Evolutionary conservation across 2,888 invertebrate species (phyloP), one percentile per base, ranked within the genome.

Genomic region (Pandemis heparana): DNA sequence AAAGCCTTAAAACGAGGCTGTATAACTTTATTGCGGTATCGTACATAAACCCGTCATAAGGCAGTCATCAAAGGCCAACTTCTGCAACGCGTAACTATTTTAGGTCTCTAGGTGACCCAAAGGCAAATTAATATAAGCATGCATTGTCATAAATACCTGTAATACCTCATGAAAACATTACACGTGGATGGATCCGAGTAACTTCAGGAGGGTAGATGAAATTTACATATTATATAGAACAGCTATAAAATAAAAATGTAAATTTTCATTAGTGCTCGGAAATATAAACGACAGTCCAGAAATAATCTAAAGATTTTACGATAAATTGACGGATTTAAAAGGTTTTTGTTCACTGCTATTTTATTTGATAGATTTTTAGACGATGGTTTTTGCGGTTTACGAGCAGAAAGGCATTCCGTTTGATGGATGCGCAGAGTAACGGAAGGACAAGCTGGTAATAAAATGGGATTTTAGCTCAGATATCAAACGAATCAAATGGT

Each of bases 41-140:
- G 61, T 61, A 51, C 66, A 43, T 71, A 71, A 71, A 72, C 61
- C 51, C 41, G 71, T 61, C 61, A 61, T 72, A 67, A 72, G 39
- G 62, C 61, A 53, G 66, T 53, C 60, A 41, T 61, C 12, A 60
- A 66, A 59, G 38, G 32, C 39, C 46, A 18, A 14, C 43, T 51
- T 67, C 61, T 53, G 66, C 61, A 14, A 43, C 23, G 53, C 16
- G n/a, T 56, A 10, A 23, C 56, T 56, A 56, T 56, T 56, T 56
- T 56, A 56, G 56, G n/a, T 10, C 56, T 8, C 16, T 53, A 16
- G 8, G 16, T 16, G 5, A 12, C 23, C 23, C 12, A 18, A 12
- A 56, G 23, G 23, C n/a, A 23, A 56, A 56, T 56, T 23, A 12
- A 23, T 56, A 32, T 23, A 23, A 12, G 12, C 12, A 56, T 9